A percentile compares a stretch with the other conserved stretches of the same genome.
Evolutionary conservation across 2,888 invertebrate genomes (phyloP).

Genomic region (Lycaena phlaeas): DNA sequence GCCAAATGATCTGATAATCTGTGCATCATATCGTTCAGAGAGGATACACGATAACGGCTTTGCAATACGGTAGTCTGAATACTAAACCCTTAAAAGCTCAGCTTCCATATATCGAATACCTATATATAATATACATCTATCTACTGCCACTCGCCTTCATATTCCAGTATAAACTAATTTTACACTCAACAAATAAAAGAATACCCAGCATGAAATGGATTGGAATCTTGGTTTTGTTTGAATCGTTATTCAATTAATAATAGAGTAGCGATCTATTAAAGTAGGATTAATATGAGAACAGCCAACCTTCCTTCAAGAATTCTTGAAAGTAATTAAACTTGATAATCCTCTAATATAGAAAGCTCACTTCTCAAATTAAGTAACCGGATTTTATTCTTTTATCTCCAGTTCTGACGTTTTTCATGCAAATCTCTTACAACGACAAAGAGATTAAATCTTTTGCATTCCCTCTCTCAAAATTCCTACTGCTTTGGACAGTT

Average conservation of each 20-base stretch:
- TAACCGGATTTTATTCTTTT: constrained; percentile 35
- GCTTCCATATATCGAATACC: no score
- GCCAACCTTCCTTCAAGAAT: constrained; percentile 32
- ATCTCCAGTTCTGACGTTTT: constrained; percentile 27
- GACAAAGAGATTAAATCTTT: constrained; percentile 17
- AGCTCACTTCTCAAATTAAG: constrained; percentile 41
- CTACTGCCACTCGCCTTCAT: no score
- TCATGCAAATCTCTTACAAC: constrained; percentile 24
- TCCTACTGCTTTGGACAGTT: constrained; percentile 11
- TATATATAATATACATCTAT: no score
- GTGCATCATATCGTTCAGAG: no score
- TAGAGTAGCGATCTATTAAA: constrained; percentile 9
- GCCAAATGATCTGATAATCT: no score
- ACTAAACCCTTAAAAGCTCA: no score
- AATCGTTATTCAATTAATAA: not conserved
- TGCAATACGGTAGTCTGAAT: no score
- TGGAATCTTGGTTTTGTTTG: no score
- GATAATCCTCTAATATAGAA: constrained; percentile 53
- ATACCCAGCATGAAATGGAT: no score
- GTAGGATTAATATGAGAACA: constrained; percentile 37
- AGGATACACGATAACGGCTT: no score
- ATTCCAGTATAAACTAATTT: no score
- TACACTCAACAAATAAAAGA: no score
- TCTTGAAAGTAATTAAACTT: constrained; percentile 61
- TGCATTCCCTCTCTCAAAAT: constrained; percentile 11